These are phyloP conservation scores for Piprites chloris DNA, from an alignment of 2,113 vertebrate genomes.

Conservation along the genomic window DNA sequence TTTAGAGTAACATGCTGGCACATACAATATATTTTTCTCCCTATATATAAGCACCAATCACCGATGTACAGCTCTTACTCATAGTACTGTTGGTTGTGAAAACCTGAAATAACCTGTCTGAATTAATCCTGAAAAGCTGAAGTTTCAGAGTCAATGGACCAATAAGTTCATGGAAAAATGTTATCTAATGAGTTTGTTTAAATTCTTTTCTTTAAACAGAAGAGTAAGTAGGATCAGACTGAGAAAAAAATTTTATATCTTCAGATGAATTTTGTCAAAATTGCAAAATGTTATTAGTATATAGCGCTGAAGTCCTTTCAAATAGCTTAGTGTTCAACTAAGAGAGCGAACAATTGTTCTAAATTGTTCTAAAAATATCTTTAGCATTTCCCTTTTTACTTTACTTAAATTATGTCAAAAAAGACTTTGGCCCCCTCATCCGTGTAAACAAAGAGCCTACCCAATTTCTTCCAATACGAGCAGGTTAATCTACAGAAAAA, in stretches of 20 bases:
- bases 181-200: neutral
- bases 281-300: neutral
- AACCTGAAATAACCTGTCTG: neutral
- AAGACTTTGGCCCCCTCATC: neutral
- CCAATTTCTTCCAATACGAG: neutral
- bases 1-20: neutral
- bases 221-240: neutral
- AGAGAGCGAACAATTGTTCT: no score
- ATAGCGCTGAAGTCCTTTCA: neutral
- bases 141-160: neutral
- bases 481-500: neutral
- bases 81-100: neutral
- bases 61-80: neutral
- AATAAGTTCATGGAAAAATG: neutral
- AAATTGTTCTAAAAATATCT: neutral
- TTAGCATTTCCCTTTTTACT: neutral
- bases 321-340: neutral
- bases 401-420: neutral
- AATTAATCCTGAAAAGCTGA: neutral
- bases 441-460: neutral
- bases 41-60: neutral
- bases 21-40: neutral
- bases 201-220: neutral
- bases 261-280: neutral
- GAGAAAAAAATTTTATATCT: neutral